Conservation (phyloP, 2,888 invertebrate genomes). For the Stictocephala bisonia region DNA sequence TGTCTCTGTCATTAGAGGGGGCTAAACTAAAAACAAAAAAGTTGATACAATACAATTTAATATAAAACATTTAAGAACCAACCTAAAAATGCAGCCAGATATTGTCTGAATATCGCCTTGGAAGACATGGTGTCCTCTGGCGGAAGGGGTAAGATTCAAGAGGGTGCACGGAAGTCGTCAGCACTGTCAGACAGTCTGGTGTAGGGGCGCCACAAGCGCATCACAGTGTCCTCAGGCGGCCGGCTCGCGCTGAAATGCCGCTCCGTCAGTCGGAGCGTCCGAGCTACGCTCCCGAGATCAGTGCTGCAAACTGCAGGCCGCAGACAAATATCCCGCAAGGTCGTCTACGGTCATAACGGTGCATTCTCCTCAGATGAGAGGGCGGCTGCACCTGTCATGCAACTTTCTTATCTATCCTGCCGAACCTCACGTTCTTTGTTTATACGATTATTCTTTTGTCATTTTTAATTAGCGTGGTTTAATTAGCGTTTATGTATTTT, state of each 20-base stretch:
- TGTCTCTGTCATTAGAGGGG: no score
- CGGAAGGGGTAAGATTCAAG: background rate
- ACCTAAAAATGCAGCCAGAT: conserved; percentile 30
- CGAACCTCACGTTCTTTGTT: no score
- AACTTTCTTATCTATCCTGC: no score
- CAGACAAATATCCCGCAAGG: conserved; percentile 1
- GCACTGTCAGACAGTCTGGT: background rate
- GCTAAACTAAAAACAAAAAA: no score
- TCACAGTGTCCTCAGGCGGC: conserved; percentile 3
- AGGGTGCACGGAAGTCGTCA: conserved; percentile 34
- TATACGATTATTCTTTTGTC: no score
- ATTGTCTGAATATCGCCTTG: conserved; percentile 27
- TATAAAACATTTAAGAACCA: background rate
- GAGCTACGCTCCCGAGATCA: background rate
- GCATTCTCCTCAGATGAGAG: no score
- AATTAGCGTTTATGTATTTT: no score
- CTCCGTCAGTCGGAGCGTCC: background rate
- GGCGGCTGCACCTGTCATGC: no score
- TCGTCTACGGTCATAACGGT: background rate
- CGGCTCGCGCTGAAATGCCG: background rate
- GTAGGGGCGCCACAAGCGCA: conserved; percentile 21
- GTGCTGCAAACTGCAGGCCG: background rate
- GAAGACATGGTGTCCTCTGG: background rate
- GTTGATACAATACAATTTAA: no score
- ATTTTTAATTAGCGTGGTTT: no score